Base-by-base conservation (phyloP, 1,140 invertebrate genomes). In the Drosophila equinoxialis region DNA sequence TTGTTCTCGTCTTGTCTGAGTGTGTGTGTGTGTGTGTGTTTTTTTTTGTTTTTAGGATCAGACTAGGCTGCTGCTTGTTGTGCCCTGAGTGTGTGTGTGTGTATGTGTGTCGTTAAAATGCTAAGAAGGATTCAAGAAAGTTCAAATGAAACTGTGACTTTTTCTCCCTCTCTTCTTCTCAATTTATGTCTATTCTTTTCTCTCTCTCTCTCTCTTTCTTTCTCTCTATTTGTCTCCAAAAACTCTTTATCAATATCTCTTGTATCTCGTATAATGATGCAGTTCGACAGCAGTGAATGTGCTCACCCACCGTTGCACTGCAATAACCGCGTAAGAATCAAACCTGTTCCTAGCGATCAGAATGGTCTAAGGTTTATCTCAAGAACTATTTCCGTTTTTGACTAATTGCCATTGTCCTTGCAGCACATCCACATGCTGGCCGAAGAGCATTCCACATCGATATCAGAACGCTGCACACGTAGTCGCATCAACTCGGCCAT, bases 401-500 rank as follows among this genome's bases (percentile, higher is more conserved):
- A 60, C 74, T 77, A 61, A 76, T 39, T 45, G 42, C 6, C 13
- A 42, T 74, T 54, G 17, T 42, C 3, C 3, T 89, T 89, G 48
- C 93, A 96, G 95, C 95, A 95, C 93, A 94, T 95, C 93, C 95
- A 95, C 91, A 87, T 90, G 77, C 68, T 90, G 63, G 89, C 83
- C 23, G 91, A 92, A 68, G 91, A 92, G 69, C 91, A 81, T n/a
- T 92, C 91, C 65, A 82, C 84, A 42, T 91, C 90, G 54, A 91
- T 92, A 59, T 82, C 91, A 67, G 91, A 92, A 59, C 94, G 94
- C 63, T 94, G 94, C 73, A 94, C 93, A 45, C 93, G 96, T 65
- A 95, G 95, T 65, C 93, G 96, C 14, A 95, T 96, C 79, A 96
- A 96, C 90, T 96, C 95, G 67, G 96, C 96, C 72, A 96, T 96